Base-by-base conservation (phyloP, 1,140 invertebrate species). In the Metopolophium dirhodum region DNA sequence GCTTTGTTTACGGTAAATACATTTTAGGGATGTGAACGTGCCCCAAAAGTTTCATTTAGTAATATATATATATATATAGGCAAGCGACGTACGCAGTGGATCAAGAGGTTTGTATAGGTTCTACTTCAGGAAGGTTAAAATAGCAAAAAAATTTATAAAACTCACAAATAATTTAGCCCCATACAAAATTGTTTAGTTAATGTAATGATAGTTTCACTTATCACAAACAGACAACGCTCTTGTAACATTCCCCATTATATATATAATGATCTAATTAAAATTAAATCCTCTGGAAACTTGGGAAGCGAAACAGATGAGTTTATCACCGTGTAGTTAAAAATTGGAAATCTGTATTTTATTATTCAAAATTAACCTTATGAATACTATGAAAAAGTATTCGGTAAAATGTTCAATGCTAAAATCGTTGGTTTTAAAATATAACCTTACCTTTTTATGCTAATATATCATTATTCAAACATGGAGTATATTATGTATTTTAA, bases 401-500 rank as follows among this genome's bases (percentile, higher is more conserved):
- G 61, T 68, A 30, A 77, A n/a, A 77, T n/a, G 18, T 11, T 77
- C 30, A 77, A 77, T 77, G 8, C n/a, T 77, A n/a, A 4, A 77
- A 18, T 77, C 14, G n/a, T 77, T n/a, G 14, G n/a, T n/a, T 77
- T 77, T 77, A 77, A 77, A 77, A 77, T 77, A 18, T 77, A 77
- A 77, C 61, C n/a, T n/a, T n/a, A 77, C 61, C 61, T 77, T 77
- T 77, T 77, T 77, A 77, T 77, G 61, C 30, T n/a, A 77, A 77
- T 77, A n/a, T n/a, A 77, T 77, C 11, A 77, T 77, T n/a, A 77
- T 77, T n/a, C 61, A 77, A 77, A 77, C 61, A 77, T n/a, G 61
- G 18, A 35, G 4, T 77, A 77, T n/a, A 77, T 77, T n/a, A n/a
- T 77, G 61, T 77, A 77, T 77, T 77, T 68, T 77, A n/a, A 68